Evolutionary conservation across 1,140 invertebrate genomes (phyloP), one percentile per base, ranked within the genome.

Genomic region (Ips nitidus): DNA sequence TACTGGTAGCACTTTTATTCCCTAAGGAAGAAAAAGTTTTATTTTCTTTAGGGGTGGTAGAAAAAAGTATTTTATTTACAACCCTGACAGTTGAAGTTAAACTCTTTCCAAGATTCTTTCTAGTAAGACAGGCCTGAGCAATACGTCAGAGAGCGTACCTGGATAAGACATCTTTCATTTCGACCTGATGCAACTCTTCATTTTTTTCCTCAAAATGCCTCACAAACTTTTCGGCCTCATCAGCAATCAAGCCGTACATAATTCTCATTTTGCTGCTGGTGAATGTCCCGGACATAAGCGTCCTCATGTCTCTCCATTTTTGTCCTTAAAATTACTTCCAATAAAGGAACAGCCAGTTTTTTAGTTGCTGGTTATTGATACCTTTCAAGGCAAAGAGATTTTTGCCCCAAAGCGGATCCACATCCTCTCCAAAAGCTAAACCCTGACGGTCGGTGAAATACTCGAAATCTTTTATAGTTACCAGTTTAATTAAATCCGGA

Each of bases 381-480:
- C 84, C 84, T 79, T 80, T 83, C 72, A 89, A 80, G 3, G 82
- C 72, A 39, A 84, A 82, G 1, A 89, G 66, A 74, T 83, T 86
- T 8, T 82, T 82, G 7, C 81, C 82, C 55, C 88, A 79, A 0
- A 89, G 50, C 0, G 84, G 84, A 63, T 88, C 87, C 2, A 47
- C 4, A 1, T 74, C 59, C 0, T 84, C 78, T 40, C 79, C 78
- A n/a, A 75, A 73, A 4, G 85, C 72, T 47, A 86, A 81, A 1
- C 73, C 67, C 4, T 79, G 76, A 65, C 87, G 85, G 70, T 90
- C 84, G 0, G 82, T 76, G 66, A 90, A 91, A 73, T 86, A 75
- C 1, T 90, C 85, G 69, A 90, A 90, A 66, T 89, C 84, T 74
- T 88, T 89, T 0, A 90, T 80, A 0, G 82, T 80, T 2, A 90